Evolutionary conservation across 2,888 invertebrate genomes (phyloP).

Genomic region (Clunio marinus): DNA sequence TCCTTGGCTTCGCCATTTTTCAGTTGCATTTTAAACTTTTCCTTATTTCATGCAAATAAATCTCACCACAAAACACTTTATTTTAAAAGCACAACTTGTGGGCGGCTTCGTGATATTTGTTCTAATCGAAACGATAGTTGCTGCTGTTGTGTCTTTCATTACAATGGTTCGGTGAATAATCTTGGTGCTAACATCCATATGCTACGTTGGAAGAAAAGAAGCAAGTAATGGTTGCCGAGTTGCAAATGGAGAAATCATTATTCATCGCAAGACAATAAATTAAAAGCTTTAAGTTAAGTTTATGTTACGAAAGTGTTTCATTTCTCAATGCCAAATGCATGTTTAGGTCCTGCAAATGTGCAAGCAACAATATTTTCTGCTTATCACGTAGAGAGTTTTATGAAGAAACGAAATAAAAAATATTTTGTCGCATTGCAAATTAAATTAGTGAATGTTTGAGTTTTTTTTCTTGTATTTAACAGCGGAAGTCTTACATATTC

Average conservation of each 20-base stretch:
- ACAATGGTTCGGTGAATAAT: too few species aligned
- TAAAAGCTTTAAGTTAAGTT: constrained; percentile 34
- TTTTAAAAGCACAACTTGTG: too few species aligned
- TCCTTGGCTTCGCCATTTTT: neutral
- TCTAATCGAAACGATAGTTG: too few species aligned
- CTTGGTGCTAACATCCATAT: neutral
- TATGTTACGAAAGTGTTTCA: constrained; percentile 5
- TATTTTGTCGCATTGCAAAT: constrained; percentile 6
- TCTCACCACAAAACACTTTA: neutral
- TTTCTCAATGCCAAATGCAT: constrained; percentile 25
- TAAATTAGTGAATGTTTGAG: too few species aligned
- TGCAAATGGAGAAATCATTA: constrained; percentile 26
- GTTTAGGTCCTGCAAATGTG: neutral
- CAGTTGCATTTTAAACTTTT: neutral
- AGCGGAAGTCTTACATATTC: too few species aligned
- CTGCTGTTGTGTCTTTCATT: too few species aligned
- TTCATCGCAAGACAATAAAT: constrained; percentile 35
- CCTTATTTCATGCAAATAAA: constrained; percentile 6
- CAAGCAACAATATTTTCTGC: too few species aligned
- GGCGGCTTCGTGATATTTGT: too few species aligned
- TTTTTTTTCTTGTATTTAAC: too few species aligned
- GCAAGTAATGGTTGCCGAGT: neutral
- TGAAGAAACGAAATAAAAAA: too few species aligned
- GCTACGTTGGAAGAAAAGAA: neutral
- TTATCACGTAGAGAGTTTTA: neutral